Percentiles rank a stretch among this genome's conserved stretches.
Evolutionary conservation across 2,888 invertebrate species (phyloP).

Genomic region (Polia nebulosa): DNA sequence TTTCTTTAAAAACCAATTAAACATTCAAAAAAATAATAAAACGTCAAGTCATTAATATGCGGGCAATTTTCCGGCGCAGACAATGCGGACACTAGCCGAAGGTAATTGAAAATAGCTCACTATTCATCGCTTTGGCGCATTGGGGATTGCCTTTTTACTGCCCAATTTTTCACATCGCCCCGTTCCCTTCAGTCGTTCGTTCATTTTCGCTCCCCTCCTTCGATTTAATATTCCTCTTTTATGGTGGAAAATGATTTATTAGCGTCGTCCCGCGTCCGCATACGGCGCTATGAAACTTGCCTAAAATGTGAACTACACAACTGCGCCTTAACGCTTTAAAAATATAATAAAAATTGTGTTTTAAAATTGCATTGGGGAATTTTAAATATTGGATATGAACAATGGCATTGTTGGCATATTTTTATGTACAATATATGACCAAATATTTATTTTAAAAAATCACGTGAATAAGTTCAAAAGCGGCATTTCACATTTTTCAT

Average conservation of each 20-base stretch:
- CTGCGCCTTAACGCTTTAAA: conserved; percentile 43
- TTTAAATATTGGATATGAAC: conserved; percentile 25
- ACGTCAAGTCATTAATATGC: conserved; percentile 35
- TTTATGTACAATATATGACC: not conserved
- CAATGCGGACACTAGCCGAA: conserved; percentile 54
- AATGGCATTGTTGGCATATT: conserved; percentile 23
- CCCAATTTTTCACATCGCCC: conserved; percentile 83
- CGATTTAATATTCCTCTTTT: conserved; percentile 87
- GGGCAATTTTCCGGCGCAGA: conserved; percentile 34
- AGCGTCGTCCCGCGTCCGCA: conserved; percentile 72
- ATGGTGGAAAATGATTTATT: conserved; percentile 85
- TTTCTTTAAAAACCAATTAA: conserved; percentile 21
- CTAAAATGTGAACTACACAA: conserved; percentile 70
- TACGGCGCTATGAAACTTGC: conserved; percentile 76
- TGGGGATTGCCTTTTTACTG: conserved; percentile 84
- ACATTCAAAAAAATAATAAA: conserved; percentile 25
- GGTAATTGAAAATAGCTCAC: conserved; percentile 82
- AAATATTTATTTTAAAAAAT: not conserved
- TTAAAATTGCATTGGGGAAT: conserved; percentile 22
- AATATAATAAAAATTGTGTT: conserved; percentile 8
- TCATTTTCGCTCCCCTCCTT: conserved; percentile 80
- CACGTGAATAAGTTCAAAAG: not conserved
- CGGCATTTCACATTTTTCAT: not conserved
- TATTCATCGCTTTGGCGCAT: conserved; percentile 81
- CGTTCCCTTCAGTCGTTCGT: conserved; percentile 75